Percentiles rank a stretch among this genome's conserved stretches.
Conservation (phyloP, 2,113 vertebrate genomes). For the Verasper variegatus region DNA sequence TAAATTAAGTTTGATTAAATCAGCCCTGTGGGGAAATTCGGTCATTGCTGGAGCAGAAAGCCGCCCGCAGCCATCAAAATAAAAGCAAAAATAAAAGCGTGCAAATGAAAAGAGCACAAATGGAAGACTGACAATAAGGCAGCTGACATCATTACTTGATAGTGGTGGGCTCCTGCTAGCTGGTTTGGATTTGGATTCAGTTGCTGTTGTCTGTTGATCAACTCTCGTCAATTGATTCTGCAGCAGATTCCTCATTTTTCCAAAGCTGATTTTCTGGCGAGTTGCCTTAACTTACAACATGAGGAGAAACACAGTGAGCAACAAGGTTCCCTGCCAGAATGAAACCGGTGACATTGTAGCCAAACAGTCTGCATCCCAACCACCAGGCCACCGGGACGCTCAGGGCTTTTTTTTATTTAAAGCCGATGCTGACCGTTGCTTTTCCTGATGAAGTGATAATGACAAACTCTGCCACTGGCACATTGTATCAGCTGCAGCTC, state of each 20-base stretch:
- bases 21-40: constrained; percentile 49
- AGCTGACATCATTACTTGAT: not conserved
- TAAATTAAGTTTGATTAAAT: constrained; percentile 60
- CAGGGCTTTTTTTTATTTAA: constrained; percentile 15
- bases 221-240: not conserved
- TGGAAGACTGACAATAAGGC: constrained; percentile 6
- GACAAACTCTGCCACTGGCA: constrained; percentile 21
- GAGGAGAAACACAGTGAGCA: not conserved
- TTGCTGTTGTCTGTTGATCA: not conserved
- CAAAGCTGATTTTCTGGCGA: not conserved
- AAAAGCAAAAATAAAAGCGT: constrained; percentile 36
- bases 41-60: constrained; percentile 49
- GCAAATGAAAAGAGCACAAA: constrained; percentile 30
- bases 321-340: not conserved
- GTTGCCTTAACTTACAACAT: not conserved
- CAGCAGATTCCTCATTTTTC: not conserved
- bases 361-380: constrained; percentile 12
- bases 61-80: constrained; percentile 33
- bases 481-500: constrained; percentile 15
- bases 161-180: not conserved
- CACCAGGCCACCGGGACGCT: constrained; percentile 9
- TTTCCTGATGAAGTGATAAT: constrained; percentile 5
- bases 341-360: not conserved
- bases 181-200: constrained; percentile 1
- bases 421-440: not conserved